phyloP scores from a whole-genome alignment of 2,113 vertebrate species.

The Mesembrinibis cayennensis region DNA sequence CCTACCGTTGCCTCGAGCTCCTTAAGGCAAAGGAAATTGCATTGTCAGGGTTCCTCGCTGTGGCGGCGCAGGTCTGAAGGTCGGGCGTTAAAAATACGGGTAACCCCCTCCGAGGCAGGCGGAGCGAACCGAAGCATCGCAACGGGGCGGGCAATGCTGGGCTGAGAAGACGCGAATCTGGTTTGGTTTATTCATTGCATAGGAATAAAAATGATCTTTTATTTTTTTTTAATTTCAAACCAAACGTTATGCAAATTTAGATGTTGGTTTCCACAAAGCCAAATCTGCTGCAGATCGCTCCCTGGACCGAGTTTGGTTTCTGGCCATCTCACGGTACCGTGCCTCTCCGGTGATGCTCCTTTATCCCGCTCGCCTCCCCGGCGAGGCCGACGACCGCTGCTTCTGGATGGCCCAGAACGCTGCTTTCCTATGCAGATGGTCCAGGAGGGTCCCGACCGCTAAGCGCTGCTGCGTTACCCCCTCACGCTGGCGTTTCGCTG shows the following conservation, averaged over 20 bases:
- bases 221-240: not conserved
- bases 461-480: not conserved
- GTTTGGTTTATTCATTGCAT: slow-evolving; percentile 65
- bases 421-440: not conserved
- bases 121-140: not conserved
- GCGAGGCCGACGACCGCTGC: not conserved
- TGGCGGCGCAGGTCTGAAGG: slow-evolving; percentile 39
- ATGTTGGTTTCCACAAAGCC: not conserved
- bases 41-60: slow-evolving; percentile 64
- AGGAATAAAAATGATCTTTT: slow-evolving; percentile 45
- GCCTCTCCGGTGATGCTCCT: not conserved
- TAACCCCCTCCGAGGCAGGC: not conserved
- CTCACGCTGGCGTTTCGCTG: not conserved
- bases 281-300: not conserved
- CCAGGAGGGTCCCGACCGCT: not conserved
- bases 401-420: not conserved
- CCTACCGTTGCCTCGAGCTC: slow-evolving; percentile 64
- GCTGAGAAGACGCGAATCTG: not conserved
- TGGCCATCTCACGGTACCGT: not conserved
- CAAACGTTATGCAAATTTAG: not conserved
- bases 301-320: not conserved
- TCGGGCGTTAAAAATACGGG: not conserved
- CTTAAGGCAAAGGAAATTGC: slow-evolving; percentile 80
- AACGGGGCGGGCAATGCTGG: not conserved
- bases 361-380: not conserved